A percentile compares a stretch with the other conserved stretches of the same genome.
phyloP scores from a whole-genome alignment of 2,113 vertebrate genomes.

The Lipotes vexillifer region DNA sequence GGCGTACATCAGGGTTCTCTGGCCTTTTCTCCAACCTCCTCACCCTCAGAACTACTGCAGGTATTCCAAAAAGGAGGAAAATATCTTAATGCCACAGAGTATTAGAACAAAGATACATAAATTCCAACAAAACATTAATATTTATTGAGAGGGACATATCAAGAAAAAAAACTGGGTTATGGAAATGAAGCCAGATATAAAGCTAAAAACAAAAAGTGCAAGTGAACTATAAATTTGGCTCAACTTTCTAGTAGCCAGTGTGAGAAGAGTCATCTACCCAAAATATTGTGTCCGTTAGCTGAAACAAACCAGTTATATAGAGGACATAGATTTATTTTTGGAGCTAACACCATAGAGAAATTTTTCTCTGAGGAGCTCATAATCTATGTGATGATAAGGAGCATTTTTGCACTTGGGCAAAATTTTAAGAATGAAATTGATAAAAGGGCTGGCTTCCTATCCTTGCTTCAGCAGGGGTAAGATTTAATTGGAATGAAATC shows the following conservation, averaged over 20 bases:
- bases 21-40: not conserved
- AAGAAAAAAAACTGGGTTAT: not conserved
- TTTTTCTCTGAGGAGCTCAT: not conserved
- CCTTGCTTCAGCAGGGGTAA: not conserved
- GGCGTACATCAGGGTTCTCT: not conserved
- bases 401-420: not conserved
- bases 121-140: not conserved
- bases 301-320: not conserved
- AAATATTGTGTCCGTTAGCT: not conserved
- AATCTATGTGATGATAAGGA: not conserved
- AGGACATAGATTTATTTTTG: not conserved
- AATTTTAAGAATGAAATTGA: not conserved
- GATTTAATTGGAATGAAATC: not conserved
- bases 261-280: not conserved
- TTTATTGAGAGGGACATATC: constrained; percentile 20
- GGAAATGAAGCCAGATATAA: not conserved
- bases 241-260: not conserved
- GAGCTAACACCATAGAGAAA: not conserved
- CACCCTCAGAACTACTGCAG: not conserved
- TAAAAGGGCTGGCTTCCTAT: not conserved
- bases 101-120: not conserved
- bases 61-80: not conserved
- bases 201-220: not conserved
- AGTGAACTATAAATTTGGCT: not conserved
- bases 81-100: constrained; percentile 15